Base-by-base conservation (phyloP, 2,888 invertebrate species). In the Cheilosia variabilis region DNA sequence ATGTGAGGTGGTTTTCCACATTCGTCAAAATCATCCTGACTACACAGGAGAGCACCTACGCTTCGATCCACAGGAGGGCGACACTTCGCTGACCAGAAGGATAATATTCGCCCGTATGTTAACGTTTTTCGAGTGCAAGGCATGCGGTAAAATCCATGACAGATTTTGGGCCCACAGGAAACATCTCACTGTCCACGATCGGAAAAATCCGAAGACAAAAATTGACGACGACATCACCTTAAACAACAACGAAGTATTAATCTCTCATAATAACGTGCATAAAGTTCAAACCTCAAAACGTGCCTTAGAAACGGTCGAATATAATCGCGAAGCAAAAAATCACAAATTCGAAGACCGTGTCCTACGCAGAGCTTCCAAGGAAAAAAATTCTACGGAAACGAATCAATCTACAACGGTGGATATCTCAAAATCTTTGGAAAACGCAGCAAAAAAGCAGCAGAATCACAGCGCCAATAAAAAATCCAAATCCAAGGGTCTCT, bases 61-160 rank as follows among this genome's bases (percentile, higher is more conserved):
- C 27, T 77, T 86, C 45, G 72, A 77, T 7, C 24, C 24, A 15
- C 50, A 50, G 15, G 76, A 77, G 15, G 81, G 68, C 22, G 81
- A 81, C 22, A 24, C 66, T 22, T 17, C n/a, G 2, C 72, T 81
- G 0, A 86, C 86, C 1, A 58, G 76, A 41, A 45, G 80, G 37
- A 81, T 86, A 34, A 62, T 77, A 43, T 81, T 86, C n/a, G 86
- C 71, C 10, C 68, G 76, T 9, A 34, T 86, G 10, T 81, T 76
- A 66, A 81, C 86, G 17, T 86, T 86, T 68, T 86, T 81, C 13
- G 86, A 86, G 17, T 86, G 86, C 68, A 86, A 76, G 47, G 81
- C 31, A 50, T 86, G 86, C 13, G 86, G 86, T 2, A 86, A 81
- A 52, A 47, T 86, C 17, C 76, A 86, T 68, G 86, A 86, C 58